Conservation (phyloP, 2,113 vertebrate species). For the Forbesichthys agassizii region DNA sequence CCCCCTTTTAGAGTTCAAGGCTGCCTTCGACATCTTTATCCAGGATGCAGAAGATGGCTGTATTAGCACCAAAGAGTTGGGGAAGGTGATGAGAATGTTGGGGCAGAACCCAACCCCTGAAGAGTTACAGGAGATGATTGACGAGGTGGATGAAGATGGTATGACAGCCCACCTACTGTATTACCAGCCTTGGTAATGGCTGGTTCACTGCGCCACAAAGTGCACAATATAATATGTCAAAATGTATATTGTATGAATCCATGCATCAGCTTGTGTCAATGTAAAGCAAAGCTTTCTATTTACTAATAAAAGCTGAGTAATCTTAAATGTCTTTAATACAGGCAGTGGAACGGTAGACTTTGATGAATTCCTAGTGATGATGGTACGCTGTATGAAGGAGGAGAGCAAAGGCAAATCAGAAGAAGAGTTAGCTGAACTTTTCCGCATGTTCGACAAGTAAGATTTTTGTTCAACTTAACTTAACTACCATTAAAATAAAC, state of each 20-base stretch:
- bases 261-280: too few relatives aligned
- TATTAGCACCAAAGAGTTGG: slow-evolving; percentile 78
- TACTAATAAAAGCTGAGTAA: not conserved
- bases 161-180: slow-evolving; percentile 20
- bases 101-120: slow-evolving; percentile 78
- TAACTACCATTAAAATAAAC: too few relatives aligned
- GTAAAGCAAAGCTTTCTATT: not conserved
- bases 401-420: slow-evolving; percentile 84
- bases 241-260: too few relatives aligned
- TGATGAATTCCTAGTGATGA: slow-evolving; percentile 84
- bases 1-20: slow-evolving; percentile 71
- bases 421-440: slow-evolving; percentile 80
- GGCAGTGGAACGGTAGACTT: slow-evolving; percentile 82
- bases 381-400: slow-evolving; percentile 84
- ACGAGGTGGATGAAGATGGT: slow-evolving; percentile 80
- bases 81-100: slow-evolving; percentile 79
- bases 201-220: too few relatives aligned
- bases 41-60: slow-evolving; percentile 78
- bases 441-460: slow-evolving; percentile 84
- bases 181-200: too few relatives aligned
- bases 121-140: slow-evolving; percentile 78
- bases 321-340: slow-evolving; percentile 32
- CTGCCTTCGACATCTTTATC: slow-evolving; percentile 77
- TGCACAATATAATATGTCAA: too few relatives aligned
- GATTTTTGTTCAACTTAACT: not conserved